Conservation (phyloP, 1,140 invertebrate species). For the Oppia nitens region DNA sequence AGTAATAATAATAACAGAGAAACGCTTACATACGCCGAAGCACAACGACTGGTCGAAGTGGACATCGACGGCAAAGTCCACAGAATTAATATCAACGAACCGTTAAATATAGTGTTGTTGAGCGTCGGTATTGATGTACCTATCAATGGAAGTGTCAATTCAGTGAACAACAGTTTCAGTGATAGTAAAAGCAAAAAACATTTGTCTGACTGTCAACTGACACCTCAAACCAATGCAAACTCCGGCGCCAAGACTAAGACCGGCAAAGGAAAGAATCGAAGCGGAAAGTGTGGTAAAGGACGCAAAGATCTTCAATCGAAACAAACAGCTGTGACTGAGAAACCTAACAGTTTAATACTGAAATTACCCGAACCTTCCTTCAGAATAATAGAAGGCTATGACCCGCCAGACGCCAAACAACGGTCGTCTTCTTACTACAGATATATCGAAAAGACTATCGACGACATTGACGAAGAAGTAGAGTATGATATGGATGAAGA, state of each 20-base stretch:
- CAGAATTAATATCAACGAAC: conserved; percentile 34
- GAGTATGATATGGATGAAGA: conserved; percentile 98
- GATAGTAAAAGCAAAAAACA: neutral
- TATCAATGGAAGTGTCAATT: neutral
- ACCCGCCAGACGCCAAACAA: conserved; percentile 57
- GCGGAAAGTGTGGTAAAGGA: neutral
- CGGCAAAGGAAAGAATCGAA: conserved; percentile 10
- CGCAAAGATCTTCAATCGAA: neutral
- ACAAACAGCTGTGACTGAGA: neutral
- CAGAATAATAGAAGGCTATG: conserved; percentile 55
- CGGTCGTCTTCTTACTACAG: conserved; percentile 57
- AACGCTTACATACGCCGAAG: conserved; percentile 50
- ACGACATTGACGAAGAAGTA: conserved; percentile 81
- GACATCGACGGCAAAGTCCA: conserved; percentile 50
- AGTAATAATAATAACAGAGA: conserved; percentile 24
- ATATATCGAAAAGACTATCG: conserved; percentile 83
- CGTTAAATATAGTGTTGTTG: conserved; percentile 27
- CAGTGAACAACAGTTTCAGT: neutral
- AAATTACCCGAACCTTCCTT: conserved; percentile 62
- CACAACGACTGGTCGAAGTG: conserved; percentile 64
- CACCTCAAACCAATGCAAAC: neutral
- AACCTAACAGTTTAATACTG: neutral
- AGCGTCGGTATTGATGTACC: conserved; percentile 9
- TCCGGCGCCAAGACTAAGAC: neutral
- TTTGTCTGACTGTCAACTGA: neutral